Evolutionary conservation across 2,113 vertebrate genomes (phyloP), one percentile per base, ranked within the genome.

Genomic region (Nannobrachium achirus): DNA sequence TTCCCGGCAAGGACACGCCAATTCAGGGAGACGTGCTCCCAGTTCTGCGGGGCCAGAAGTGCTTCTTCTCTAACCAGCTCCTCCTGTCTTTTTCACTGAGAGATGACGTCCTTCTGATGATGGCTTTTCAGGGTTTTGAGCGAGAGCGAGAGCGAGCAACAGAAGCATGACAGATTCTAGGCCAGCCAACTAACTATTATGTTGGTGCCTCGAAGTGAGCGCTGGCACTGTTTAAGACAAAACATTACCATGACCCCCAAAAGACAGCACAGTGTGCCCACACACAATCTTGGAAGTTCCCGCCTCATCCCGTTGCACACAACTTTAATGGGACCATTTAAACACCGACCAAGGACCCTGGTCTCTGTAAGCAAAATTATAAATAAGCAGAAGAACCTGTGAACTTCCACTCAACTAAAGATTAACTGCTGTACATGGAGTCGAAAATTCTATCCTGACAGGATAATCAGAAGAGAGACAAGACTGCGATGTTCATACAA

Each of bases 1-100:
- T 82, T 84, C 80, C 82, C 67, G 4, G 78, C 62, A 73, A 84
- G 88, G 85, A 89, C 86, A 53, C 75, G 60, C 86, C 78, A 63
- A 82, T 84, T 88, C 81, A 76, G 52, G 42, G 62, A 79, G 79
- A 76, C 60, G 19, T 78, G 80, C 80, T 53, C 69, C 51, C 10
- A 63, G 75, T 61, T 69, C 73, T 84, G 65, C 16, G 60, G 69
- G 77, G 80, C 64, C 78, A 56, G 50, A n/a, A 62, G 44, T 72
- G 71, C 73, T 56, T 60, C 18, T 39, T 66, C 33, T 15, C 60
- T 63, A 71, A 63, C 55, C 2, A 19, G 68, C 42, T 65, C 63
- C 75, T 69, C 75, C 15, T 39, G 25, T 16, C 39, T 50, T 56
- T 81, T 73, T 72, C 72, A 76, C 45, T 63, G 48, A 51, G 69